Conservation (phyloP, 2,113 vertebrate genomes). For the Hippoglossus stenolepis region DNA sequence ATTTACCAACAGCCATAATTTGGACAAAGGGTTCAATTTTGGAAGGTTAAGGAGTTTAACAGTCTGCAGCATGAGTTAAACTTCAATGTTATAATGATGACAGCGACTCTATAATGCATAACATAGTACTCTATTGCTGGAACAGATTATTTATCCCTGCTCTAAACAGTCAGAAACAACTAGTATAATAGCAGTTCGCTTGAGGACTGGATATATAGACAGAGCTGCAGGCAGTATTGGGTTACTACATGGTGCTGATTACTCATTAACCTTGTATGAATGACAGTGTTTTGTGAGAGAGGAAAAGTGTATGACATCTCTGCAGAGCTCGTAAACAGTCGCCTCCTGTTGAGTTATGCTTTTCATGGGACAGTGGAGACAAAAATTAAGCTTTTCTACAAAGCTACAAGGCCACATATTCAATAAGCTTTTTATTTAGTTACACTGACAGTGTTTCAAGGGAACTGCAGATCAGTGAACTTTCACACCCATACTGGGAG, state of each 20-base stretch:
- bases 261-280: constrained; percentile 58
- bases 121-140: too few species aligned
- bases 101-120: too few species aligned
- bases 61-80: too few species aligned
- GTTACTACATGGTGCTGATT: constrained; percentile 42
- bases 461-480: constrained; percentile 73
- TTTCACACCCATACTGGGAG: constrained; percentile 55
- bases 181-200: neutral
- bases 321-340: constrained; percentile 1
- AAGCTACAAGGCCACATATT: constrained; percentile 58
- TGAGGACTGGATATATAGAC: neutral
- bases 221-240: constrained; percentile 8
- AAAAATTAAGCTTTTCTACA: constrained; percentile 51
- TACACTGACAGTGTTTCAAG: constrained; percentile 32
- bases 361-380: constrained; percentile 57
- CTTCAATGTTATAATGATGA: too few species aligned
- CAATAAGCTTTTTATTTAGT: constrained; percentile 54
- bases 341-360: constrained; percentile 57
- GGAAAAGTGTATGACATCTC: constrained; percentile 27
- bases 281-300: constrained; percentile 13
- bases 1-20: too few species aligned
- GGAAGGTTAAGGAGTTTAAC: too few species aligned
- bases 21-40: too few species aligned
- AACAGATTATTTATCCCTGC: neutral
- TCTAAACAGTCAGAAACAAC: neutral